These are phyloP conservation scores for Harpalus rubripes DNA, from an alignment of 2,888 invertebrate genomes.

Conservation along the genomic window DNA sequence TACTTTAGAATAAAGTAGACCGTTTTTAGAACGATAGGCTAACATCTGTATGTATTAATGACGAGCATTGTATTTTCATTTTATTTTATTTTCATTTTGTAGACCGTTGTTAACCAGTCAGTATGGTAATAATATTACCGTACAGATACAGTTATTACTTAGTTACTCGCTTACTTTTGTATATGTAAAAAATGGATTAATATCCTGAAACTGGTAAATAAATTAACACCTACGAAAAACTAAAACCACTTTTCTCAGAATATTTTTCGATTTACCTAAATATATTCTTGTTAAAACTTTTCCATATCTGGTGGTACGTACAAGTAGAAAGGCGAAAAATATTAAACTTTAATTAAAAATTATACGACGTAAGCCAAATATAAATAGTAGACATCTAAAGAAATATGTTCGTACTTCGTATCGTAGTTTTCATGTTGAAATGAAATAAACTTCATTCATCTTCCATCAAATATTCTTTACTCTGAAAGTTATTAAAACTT, in stretches of 20 bases:
- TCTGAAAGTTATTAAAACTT: conserved; percentile 42
- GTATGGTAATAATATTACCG: no score
- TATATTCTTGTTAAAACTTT: not conserved
- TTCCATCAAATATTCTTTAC: conserved; percentile 38
- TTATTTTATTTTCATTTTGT: no score
- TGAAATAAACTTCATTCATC: conserved; percentile 14
- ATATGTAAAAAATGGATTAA: no score
- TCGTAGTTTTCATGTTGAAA: not conserved
- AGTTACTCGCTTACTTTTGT: no score
- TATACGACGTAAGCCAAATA: not conserved
- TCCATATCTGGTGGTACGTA: not conserved
- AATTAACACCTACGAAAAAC: not conserved
- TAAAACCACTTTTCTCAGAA: not conserved
- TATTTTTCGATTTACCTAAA: not conserved
- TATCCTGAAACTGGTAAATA: no score
- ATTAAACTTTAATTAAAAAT: not conserved
- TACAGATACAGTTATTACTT: no score
- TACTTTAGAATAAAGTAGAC: no score
- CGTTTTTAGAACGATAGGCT: no score
- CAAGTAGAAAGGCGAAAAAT: not conserved
- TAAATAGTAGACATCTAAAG: not conserved
- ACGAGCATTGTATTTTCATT: no score
- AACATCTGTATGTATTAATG: no score
- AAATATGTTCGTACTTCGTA: conserved; percentile 1
- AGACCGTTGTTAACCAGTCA: no score